Conservation (phyloP, 2,113 vertebrate species). For the Cololabis saira region DNA sequence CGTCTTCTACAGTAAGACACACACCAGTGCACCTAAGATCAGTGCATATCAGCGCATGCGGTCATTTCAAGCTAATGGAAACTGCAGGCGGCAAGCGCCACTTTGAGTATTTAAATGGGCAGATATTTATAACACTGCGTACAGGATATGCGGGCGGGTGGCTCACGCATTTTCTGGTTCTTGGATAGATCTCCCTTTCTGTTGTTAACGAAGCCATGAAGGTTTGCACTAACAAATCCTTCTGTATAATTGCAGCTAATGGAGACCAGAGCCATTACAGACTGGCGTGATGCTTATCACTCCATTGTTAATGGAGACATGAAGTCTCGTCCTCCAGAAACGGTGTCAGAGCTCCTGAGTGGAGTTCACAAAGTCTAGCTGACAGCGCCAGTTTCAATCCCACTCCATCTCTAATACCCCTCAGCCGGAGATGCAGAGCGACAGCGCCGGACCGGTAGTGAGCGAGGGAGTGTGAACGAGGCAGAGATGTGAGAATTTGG, state of each 20-base stretch:
- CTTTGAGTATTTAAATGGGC: constrained; percentile 29
- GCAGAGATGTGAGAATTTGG: constrained; percentile 3
- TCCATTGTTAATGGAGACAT: constrained; percentile 22
- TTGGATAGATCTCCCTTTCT: neutral
- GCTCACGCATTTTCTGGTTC: constrained; percentile 1
- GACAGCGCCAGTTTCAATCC: constrained; percentile 45
- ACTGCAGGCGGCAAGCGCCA: constrained; percentile 7
- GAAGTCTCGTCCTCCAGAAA: constrained; percentile 35
- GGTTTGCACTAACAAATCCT: too few species aligned
- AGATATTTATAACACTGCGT: constrained; percentile 9
- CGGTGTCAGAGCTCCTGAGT: constrained; percentile 38
- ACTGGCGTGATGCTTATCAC: neutral
- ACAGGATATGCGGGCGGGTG: neutral
- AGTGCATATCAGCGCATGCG: constrained; percentile 2
- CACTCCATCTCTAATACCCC: constrained; percentile 48
- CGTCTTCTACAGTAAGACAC: constrained; percentile 88
- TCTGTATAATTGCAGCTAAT: constrained; percentile 10
- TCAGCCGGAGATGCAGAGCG: constrained; percentile 39
- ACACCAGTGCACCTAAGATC: neutral
- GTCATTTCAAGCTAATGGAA: constrained; percentile 36
- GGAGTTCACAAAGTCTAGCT: constrained; percentile 19
- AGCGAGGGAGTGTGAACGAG: neutral
- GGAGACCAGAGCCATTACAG: neutral
- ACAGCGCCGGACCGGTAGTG: constrained; percentile 3
- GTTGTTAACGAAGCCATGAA: neutral